Conservation (phyloP, 2,797 vertebrate species). For the Allobates femoralis region DNA sequence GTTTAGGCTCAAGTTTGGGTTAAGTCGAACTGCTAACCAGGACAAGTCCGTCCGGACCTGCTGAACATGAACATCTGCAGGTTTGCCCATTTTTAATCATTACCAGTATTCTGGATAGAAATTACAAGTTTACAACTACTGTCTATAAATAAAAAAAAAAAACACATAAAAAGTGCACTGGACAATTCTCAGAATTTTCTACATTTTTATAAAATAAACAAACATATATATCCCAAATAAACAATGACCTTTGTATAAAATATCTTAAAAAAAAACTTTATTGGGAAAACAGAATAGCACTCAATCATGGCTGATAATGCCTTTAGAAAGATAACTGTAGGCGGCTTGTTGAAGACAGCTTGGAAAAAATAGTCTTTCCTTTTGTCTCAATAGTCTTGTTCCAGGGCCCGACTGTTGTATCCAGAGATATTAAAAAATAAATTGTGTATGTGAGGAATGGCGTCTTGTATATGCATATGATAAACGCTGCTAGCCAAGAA, state of each 20-base stretch:
- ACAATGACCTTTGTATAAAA: slow-evolving; percentile 22
- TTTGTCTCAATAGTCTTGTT: slow-evolving; percentile 33
- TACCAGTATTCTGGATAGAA: not conserved
- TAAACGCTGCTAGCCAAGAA: not conserved
- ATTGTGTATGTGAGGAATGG: slow-evolving; percentile 34
- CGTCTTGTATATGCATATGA: slow-evolving; percentile 20
- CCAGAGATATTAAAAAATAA: slow-evolving; percentile 44
- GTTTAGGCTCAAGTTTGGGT: no score
- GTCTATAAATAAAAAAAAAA: not conserved
- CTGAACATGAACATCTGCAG: no score
- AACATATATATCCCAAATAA: not conserved
- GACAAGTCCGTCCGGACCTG: no score
- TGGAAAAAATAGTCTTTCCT: slow-evolving; percentile 20
- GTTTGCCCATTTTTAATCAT: no score
- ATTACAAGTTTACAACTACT: not conserved
- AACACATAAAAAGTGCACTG: not conserved
- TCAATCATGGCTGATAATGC: slow-evolving; percentile 12
- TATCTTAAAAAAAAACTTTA: slow-evolving; percentile 22
- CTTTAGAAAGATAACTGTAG: slow-evolving; percentile 40
- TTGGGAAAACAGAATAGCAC: slow-evolving; percentile 17
- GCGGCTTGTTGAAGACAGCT: slow-evolving; percentile 15
- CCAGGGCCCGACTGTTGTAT: slow-evolving; percentile 3
- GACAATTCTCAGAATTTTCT: not conserved
- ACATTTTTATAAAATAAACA: not conserved
- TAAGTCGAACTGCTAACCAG: no score